phyloP scores from a whole-genome alignment of 2,888 invertebrate genomes.

The Chironomus tentans region DNA sequence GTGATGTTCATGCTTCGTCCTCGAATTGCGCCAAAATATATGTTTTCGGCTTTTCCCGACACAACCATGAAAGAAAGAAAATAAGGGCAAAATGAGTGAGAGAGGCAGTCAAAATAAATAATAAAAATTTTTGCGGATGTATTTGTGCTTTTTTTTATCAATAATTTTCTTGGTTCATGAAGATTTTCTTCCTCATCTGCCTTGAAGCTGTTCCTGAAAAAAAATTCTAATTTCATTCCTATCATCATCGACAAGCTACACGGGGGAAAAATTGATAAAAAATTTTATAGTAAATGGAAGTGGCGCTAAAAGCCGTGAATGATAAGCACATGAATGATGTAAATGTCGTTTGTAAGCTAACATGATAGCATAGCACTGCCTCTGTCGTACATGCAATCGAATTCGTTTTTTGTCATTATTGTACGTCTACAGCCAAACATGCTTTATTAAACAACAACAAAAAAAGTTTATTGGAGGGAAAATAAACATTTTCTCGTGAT shows the following conservation, averaged over 20 bases:
- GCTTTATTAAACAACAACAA: no score
- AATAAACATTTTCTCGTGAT: neutral
- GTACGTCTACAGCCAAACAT: no score
- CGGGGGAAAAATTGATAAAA: neutral
- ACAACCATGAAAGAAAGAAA: neutral
- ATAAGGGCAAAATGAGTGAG: neutral
- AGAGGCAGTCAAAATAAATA: slow-evolving; percentile 20
- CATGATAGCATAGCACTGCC: no score
- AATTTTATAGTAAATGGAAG: neutral
- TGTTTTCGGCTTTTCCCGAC: neutral
- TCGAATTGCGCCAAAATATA: slow-evolving; percentile 17
- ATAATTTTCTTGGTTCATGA: neutral
- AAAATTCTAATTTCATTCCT: no score
- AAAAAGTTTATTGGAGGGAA: no score
- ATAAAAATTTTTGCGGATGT: neutral
- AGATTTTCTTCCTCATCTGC: neutral
- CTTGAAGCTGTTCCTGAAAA: no score
- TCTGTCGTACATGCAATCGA: neutral
- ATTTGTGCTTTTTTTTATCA: neutral
- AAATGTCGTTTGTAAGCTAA: neutral
- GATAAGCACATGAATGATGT: slow-evolving; percentile 1
- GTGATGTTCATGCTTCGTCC: slow-evolving; percentile 15
- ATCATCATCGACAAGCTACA: no score
- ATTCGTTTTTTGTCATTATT: no score
- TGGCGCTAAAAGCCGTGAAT: neutral